Percentiles rank a stretch among this genome's conserved stretches.
phyloP scores from a whole-genome alignment of 1,140 invertebrate genomes.

The Hycleus cichorii region DNA sequence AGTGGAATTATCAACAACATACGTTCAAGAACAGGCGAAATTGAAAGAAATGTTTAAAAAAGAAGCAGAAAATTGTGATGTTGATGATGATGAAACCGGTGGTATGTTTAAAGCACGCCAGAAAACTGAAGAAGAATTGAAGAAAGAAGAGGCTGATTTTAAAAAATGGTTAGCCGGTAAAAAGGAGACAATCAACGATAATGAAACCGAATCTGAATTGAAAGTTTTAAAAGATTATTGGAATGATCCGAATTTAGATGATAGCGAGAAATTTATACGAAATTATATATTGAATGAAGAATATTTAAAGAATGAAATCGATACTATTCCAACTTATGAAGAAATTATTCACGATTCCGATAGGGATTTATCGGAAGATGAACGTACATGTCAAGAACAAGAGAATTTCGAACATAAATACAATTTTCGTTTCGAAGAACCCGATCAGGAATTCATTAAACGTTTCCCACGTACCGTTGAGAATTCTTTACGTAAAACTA shows the following conservation, averaged over 20 bases:
- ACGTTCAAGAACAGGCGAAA: conserved; percentile 62
- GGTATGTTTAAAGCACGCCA: conserved; percentile 52
- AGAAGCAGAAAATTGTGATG: conserved; percentile 45
- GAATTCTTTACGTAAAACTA: conserved; percentile 71
- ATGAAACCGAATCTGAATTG: conserved; percentile 55
- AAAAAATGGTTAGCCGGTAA: conserved; percentile 77
- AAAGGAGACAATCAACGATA: conserved; percentile 54
- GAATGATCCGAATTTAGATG: conserved; percentile 71
- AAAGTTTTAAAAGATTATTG: conserved; percentile 77
- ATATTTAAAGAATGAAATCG: conserved; percentile 52
- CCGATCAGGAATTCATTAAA: conserved; percentile 88
- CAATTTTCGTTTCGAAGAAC: conserved; percentile 95
- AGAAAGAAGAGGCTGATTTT: conserved; percentile 65
- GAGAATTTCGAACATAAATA: conserved; percentile 92
- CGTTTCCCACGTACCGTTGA: conserved; percentile 84
- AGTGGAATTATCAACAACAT: conserved; percentile 43
- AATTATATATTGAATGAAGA: conserved; percentile 90
- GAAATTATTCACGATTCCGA: conserved; percentile 60
- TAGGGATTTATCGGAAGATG: conserved; percentile 73
- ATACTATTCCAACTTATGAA: conserved; percentile 59
- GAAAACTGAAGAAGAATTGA: conserved; percentile 53
- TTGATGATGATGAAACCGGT: conserved; percentile 47
- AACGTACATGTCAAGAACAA: conserved; percentile 69
- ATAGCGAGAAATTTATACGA: conserved; percentile 80
- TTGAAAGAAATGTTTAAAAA: conserved; percentile 61